Conservation (phyloP, 2,113 vertebrate species). For the Pedetes capensis region DNA sequence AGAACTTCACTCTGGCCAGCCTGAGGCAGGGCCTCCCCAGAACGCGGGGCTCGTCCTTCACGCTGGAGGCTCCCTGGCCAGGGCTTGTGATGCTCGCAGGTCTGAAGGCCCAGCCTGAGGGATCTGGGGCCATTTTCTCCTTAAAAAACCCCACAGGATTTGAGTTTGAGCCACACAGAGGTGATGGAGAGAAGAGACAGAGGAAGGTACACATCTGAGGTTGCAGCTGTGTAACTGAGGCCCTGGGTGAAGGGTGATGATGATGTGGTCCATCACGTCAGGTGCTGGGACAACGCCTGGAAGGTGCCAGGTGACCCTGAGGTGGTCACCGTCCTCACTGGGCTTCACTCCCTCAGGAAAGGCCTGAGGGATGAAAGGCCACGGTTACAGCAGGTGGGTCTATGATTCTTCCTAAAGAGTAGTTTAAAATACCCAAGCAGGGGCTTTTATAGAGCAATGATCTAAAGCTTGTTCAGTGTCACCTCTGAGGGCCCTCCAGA, state of each 20-base stretch:
- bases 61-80: no score
- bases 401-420: not conserved
- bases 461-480: not conserved
- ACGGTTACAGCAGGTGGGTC: not conserved
- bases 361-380: not conserved
- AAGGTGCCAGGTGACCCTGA: not conserved
- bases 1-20: not conserved
- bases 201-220: not conserved
- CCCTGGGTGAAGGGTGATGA: no score
- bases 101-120: not conserved
- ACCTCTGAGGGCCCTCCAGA: not conserved
- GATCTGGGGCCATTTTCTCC: no score
- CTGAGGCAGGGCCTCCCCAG: not conserved
- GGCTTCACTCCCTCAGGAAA: rapidly evolving
- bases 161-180: not conserved
- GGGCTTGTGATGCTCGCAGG: not conserved
- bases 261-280: rapidly evolving
- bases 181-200: not conserved
- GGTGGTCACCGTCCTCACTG: not conserved
- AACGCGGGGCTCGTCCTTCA: not conserved
- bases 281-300: not conserved
- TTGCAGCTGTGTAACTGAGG: not conserved
- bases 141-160: not conserved
- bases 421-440: not conserved
- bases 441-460: not conserved